Percentiles rank a stretch among this genome's conserved stretches.
These are phyloP conservation scores for Alectoris magna DNA, from an alignment of 2,797 vertebrate genomes.

Conservation along the genomic window DNA sequence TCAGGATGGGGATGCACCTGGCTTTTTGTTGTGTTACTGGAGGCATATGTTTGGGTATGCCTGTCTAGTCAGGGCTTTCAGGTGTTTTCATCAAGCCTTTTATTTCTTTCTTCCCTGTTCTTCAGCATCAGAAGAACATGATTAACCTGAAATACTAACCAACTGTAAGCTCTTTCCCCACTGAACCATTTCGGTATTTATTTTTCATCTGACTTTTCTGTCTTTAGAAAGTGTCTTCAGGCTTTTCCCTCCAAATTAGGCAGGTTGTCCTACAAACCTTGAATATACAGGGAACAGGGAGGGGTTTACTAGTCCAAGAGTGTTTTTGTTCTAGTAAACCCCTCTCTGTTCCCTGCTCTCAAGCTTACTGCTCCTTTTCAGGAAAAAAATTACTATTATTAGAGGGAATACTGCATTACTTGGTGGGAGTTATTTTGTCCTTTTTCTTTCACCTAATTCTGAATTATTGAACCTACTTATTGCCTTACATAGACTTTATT, in stretches of 20 bases:
- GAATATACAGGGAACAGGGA: neutral
- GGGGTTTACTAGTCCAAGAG: neutral
- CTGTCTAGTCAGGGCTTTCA: neutral
- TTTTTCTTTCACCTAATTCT: neutral
- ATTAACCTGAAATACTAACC: neutral
- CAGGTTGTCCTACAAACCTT: neutral
- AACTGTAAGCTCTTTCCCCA: neutral
- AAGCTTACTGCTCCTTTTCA: neutral
- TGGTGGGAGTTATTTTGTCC: neutral
- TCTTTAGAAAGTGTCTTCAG: neutral
- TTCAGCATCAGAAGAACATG: neutral
- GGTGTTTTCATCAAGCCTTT: neutral
- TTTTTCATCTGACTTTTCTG: neutral
- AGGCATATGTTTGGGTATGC: neutral
- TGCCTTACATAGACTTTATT: neutral
- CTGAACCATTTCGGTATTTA: neutral
- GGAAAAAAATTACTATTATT: neutral
- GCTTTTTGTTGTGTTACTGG: neutral
- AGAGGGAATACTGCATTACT: neutral
- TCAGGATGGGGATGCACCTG: accelerated
- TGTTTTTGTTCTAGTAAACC: no score
- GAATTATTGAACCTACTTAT: neutral
- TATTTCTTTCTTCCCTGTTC: neutral
- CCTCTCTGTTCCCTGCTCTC: neutral
- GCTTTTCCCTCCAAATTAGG: neutral